A percentile compares a stretch with the other conserved stretches of the same genome.
Evolutionary conservation across 2,797 vertebrate species (phyloP).

Genomic region (Esox masquinongy): DNA sequence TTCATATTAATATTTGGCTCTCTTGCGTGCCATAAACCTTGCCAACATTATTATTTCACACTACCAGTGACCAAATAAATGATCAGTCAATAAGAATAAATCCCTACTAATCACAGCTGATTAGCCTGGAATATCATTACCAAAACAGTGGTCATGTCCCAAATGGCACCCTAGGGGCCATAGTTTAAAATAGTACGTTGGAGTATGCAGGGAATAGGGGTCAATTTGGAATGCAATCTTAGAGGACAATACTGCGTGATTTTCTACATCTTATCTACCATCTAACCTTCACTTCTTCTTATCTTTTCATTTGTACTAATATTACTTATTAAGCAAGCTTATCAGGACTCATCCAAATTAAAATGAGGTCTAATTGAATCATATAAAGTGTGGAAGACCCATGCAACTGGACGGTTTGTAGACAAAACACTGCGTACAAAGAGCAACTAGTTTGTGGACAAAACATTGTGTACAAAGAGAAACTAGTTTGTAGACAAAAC

Average conservation of each 20-base stretch:
- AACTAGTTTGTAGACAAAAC: no score
- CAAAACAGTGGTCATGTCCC: background rate
- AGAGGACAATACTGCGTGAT: background rate
- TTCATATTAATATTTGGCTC: background rate
- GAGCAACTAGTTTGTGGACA: no score
- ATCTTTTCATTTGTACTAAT: background rate
- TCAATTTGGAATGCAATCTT: background rate
- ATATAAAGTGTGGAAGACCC: background rate
- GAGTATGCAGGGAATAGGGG: background rate
- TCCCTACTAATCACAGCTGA: background rate
- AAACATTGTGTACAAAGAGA: no score
- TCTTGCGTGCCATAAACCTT: background rate
- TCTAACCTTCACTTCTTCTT: background rate
- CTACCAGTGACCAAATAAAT: background rate
- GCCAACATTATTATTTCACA: no score
- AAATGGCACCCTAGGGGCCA: background rate
- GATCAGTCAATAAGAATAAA: background rate
- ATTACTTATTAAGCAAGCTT: background rate
- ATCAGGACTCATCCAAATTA: background rate
- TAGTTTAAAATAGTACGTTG: no score
- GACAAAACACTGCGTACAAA: no score
- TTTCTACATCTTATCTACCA: background rate
- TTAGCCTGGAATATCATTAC: background rate
- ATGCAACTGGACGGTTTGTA: no score
- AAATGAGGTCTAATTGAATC: background rate